Conservation (phyloP, 2,888 invertebrate genomes). For the Isotomurus palustris region DNA sequence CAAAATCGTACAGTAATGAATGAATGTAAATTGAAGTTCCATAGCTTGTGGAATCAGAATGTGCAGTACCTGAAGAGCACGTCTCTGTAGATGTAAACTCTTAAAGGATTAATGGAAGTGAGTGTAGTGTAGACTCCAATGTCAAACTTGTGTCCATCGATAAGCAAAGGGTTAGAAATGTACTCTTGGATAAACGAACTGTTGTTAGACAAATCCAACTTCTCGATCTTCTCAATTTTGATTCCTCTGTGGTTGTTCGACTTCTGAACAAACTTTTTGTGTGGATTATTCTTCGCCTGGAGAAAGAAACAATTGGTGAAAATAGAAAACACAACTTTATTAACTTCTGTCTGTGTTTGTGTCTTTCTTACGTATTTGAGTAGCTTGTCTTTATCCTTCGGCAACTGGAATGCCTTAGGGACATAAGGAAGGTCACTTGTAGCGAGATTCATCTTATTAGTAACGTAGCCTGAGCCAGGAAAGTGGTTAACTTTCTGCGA, state of each 20-base stretch:
- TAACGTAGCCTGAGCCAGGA: constrained; percentile 88
- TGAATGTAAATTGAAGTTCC: background rate
- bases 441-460: constrained; percentile 86
- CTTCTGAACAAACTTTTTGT: constrained; percentile 80
- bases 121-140: constrained; percentile 90
- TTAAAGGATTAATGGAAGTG: constrained; percentile 83
- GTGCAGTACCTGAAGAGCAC: constrained; percentile 69
- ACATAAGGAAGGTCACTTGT: constrained; percentile 72
- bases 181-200: constrained; percentile 53
- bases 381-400: constrained; percentile 66
- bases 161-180: constrained; percentile 77
- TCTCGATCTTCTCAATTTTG: constrained; percentile 63
- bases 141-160: constrained; percentile 93
- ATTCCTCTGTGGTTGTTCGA: constrained; percentile 88
- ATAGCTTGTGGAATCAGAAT: background rate
- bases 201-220: constrained; percentile 60
- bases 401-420: constrained; percentile 83
- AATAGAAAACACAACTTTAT: background rate
- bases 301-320: constrained; percentile 13
- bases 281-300: constrained; percentile 60
- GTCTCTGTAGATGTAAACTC: constrained; percentile 86
- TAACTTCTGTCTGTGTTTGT: constrained; percentile 56
- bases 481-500: constrained; percentile 87
- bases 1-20: background rate
- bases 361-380: constrained; percentile 58